Conservation (phyloP, 2,888 invertebrate species). For the Eretmocerus hayati region DNA sequence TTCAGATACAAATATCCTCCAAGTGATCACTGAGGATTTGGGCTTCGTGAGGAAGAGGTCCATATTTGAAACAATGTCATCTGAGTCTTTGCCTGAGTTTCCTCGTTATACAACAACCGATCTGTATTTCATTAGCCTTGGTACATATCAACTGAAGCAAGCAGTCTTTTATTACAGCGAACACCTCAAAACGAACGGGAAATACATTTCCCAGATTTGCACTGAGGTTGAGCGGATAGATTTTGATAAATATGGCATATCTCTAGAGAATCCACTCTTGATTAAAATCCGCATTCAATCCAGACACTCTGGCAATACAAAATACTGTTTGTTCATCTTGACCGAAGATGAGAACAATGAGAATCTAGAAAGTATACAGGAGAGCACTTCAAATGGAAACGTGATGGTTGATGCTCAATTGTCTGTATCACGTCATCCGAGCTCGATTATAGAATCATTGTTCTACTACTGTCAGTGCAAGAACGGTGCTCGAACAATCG, state of each 20-base stretch:
- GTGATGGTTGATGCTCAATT: neutral
- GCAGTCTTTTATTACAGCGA: conserved; percentile 4
- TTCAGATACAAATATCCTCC: neutral
- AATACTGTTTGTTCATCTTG: neutral
- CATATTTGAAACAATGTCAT: neutral
- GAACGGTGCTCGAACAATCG: no score
- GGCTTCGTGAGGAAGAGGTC: neutral
- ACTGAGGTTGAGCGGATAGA: neutral
- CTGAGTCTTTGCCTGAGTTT: neutral
- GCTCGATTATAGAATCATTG: neutral
- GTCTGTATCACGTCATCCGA: neutral
- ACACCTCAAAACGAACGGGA: neutral
- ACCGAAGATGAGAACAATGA: neutral
- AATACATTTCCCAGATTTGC: neutral
- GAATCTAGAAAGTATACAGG: neutral
- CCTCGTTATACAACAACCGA: neutral
- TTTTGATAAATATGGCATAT: neutral
- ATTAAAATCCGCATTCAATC: neutral
- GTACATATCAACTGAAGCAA: conserved; percentile 7
- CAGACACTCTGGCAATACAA: neutral
- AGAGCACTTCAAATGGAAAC: neutral
- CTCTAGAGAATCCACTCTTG: neutral
- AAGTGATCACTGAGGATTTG: neutral
- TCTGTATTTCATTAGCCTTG: neutral
- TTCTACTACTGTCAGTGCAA: no score